Conservation (phyloP, 2,888 invertebrate species). For the Margaritifera margaritifera region DNA sequence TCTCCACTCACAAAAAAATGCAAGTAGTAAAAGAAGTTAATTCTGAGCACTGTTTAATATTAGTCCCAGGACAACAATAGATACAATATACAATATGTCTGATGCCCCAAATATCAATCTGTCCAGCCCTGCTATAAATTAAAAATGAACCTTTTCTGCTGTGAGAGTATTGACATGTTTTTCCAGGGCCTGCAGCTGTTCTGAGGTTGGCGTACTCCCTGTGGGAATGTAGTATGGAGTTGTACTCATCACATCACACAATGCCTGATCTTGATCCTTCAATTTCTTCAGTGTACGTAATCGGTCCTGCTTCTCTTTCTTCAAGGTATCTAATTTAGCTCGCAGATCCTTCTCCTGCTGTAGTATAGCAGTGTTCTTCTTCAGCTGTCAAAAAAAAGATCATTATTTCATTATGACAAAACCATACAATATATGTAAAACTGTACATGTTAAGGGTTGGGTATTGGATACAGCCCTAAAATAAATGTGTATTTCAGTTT, state of each 20-base stretch:
- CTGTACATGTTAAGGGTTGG: too few species aligned
- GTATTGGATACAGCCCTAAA: too few species aligned
- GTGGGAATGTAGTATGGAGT: slow-evolving; percentile 69
- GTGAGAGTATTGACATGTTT: slow-evolving; percentile 65
- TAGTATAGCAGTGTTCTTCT: slow-evolving; percentile 51
- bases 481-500: too few species aligned
- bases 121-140: too few species aligned
- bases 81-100: too few species aligned
- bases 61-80: too few species aligned
- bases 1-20: too few species aligned
- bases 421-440: slow-evolving; percentile 1
- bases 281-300: slow-evolving; percentile 59
- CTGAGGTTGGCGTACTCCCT: slow-evolving; percentile 60
- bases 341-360: slow-evolving; percentile 64
- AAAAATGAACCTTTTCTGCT: slow-evolving; percentile 60
- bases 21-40: too few species aligned
- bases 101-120: too few species aligned
- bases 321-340: slow-evolving; percentile 54
- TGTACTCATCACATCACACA: slow-evolving; percentile 66
- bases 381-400: slow-evolving; percentile 34
- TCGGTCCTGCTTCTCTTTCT: slow-evolving; percentile 64
- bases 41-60: too few species aligned
- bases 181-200: slow-evolving; percentile 64
- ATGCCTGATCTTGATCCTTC: slow-evolving; percentile 59
- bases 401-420: slow-evolving; percentile 1